Evolutionary conservation across 2,797 vertebrate genomes (phyloP).

Genomic region (Propithecus perrieri): DNA sequence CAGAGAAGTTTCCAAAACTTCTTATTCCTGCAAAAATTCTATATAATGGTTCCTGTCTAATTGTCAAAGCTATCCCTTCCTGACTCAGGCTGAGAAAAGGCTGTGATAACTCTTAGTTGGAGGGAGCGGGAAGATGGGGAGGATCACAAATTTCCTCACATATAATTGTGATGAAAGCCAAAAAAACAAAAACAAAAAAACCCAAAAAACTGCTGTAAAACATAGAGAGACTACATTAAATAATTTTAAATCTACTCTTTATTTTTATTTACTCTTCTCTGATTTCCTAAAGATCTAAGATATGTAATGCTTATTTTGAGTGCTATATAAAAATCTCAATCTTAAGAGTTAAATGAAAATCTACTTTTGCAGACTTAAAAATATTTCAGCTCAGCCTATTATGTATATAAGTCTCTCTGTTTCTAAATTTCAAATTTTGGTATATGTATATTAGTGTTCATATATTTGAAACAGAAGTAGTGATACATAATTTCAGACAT

Average conservation of each 20-base stretch:
- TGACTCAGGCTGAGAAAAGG: background rate
- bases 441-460: conserved; percentile 19
- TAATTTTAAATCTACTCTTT: conserved; percentile 9
- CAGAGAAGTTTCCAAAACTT: background rate
- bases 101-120: background rate
- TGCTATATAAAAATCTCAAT: conserved; percentile 22
- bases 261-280: conserved; percentile 17
- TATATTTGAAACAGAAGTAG: conserved; percentile 34
- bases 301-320: conserved; percentile 24
- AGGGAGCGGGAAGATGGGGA: background rate
- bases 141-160: background rate
- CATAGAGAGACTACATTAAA: background rate
- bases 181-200: background rate
- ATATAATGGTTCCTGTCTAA: background rate
- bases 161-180: background rate
- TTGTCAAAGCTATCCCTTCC: background rate
- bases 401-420: background rate
- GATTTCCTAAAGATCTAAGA: background rate
- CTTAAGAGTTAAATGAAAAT: conserved; percentile 40
- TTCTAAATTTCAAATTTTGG: conserved; percentile 60
- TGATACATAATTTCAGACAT: conserved; percentile 30
- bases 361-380: conserved; percentile 6
- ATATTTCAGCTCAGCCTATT: background rate
- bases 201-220: background rate
- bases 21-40: conserved; percentile 6